Base-by-base conservation (phyloP, 23 tunicate species). In the Halocynthia aurantium region DNA sequence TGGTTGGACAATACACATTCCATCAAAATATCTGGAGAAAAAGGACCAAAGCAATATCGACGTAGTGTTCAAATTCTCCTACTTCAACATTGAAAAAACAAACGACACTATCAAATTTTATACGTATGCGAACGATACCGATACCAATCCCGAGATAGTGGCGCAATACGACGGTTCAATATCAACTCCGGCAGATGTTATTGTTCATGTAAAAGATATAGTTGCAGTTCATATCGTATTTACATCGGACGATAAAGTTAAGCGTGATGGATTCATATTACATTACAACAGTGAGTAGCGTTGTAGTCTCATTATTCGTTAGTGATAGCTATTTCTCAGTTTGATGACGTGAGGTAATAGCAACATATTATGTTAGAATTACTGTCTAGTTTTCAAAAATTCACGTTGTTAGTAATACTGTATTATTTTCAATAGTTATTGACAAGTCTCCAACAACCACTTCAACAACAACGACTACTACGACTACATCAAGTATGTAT, bases 1-100 rank as follows among this genome's bases (percentile, higher is more conserved):
- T 55, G 52, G 64, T 7, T 86, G 91, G 91, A 76, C 70, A 15
- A 66, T 84, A 22, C 76, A 58, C 66, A 31, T 82, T 62, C 80
- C 80, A 7, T 17, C 62, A 11, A 52, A 61, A 22, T 76, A 76
- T 22, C 66, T 69, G 7, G 74, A 53, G n/a, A 54, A 63, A 53
- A 61, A 67, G 20, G 78, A 74, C n/a, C 6, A 64, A 64, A 55
- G 50, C 13, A 76, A 77, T 22, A 55, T 76, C 76, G 17, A 64
- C 52, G 49, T 76, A 60, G 51, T 15, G 6, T 57, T 84, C 55
- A 67, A 81, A 0, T 84, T 84, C 79, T 52, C 82, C 17, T 78
- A 78, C 44, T 84, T 84, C 79, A 62, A 78, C 53, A 60, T 84
- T 11, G 74, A 78, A 58, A 69, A 55, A 22, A 55, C 22, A 7